These are phyloP conservation scores for Limonius californicus DNA, from an alignment of 1,140 invertebrate species.

Conservation along the genomic window DNA sequence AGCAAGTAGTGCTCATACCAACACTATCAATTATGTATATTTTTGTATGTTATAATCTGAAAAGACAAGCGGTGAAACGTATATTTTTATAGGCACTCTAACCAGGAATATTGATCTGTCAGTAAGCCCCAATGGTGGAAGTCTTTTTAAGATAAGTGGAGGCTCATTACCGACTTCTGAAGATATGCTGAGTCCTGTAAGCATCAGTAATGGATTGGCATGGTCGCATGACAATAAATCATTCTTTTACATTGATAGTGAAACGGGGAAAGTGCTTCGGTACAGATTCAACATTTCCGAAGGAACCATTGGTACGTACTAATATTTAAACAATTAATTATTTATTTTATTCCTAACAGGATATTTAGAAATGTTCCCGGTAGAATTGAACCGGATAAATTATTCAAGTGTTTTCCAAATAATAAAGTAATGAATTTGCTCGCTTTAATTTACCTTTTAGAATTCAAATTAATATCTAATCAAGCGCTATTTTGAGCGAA, in stretches of 20 bases:
- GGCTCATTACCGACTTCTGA: slow-evolving; percentile 42
- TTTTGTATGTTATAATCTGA: no score
- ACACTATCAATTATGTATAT: no score
- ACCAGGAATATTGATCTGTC: slow-evolving; percentile 48
- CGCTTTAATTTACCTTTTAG: no score
- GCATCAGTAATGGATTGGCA: slow-evolving; percentile 76
- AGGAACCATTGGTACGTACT: slow-evolving; percentile 50
- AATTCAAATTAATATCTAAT: no score
- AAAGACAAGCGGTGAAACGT: no score
- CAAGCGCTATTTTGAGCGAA: no score
- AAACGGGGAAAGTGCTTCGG: slow-evolving; percentile 58
- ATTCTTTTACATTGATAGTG: slow-evolving; percentile 74
- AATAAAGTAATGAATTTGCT: no score
- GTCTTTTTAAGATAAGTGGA: slow-evolving; percentile 52
- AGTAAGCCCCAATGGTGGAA: slow-evolving; percentile 52
- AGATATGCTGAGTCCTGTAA: slow-evolving; percentile 44
- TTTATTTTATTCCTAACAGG: no score
- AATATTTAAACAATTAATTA: background rate
- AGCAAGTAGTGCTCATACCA: no score
- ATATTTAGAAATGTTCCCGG: no score
- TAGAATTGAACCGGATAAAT: no score
- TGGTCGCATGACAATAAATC: slow-evolving; percentile 67
- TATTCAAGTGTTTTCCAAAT: no score
- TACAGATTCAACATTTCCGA: slow-evolving; percentile 70
- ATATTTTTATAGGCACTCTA: slow-evolving; percentile 26